Evolutionary conservation across 2,797 vertebrate species (phyloP).

Genomic region (Hydrophis major): DNA sequence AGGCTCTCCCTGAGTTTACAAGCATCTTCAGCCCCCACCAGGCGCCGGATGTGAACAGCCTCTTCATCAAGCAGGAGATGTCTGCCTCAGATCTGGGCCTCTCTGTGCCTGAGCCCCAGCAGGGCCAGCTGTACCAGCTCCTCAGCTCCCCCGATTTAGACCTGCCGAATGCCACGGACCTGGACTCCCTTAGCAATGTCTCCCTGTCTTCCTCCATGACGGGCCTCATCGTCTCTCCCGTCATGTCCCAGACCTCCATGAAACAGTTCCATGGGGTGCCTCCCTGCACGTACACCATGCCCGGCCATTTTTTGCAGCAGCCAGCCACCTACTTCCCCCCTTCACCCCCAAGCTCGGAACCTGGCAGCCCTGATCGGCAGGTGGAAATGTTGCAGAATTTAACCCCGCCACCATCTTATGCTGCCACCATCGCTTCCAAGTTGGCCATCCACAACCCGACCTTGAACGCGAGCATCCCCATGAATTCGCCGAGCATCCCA

Average conservation of each 20-base stretch:
- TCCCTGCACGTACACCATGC: constrained; percentile 75
- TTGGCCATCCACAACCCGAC: constrained; percentile 80
- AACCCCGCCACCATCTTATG: constrained; percentile 91
- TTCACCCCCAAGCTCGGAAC: constrained; percentile 93
- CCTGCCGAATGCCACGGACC: constrained; percentile 77
- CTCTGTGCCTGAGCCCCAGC: constrained; percentile 76
- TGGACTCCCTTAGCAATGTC: constrained; percentile 78
- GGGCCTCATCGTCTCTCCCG: constrained; percentile 74
- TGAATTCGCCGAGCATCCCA: constrained; percentile 75
- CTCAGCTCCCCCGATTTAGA: constrained; percentile 91
- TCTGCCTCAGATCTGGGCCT: constrained; percentile 84
- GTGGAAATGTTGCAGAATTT: constrained; percentile 89
- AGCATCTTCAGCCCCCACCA: constrained; percentile 82
- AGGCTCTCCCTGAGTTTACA: constrained; percentile 83
- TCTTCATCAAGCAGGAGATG: constrained; percentile 92
- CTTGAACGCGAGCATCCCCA: constrained; percentile 75
- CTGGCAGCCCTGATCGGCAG: constrained; percentile 89
- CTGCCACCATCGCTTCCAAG: constrained; percentile 92
- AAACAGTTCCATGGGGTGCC: constrained; percentile 76
- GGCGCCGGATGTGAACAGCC: constrained; percentile 76
- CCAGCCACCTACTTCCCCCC: constrained; percentile 88
- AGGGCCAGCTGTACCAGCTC: constrained; percentile 90
- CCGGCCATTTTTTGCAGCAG: constrained; percentile 76
- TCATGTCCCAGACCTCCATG: constrained; percentile 74
- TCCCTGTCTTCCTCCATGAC: constrained; percentile 78